These are phyloP conservation scores for Mobula hypostoma DNA, from an alignment of 2,113 vertebrate genomes.

Conservation along the genomic window DNA sequence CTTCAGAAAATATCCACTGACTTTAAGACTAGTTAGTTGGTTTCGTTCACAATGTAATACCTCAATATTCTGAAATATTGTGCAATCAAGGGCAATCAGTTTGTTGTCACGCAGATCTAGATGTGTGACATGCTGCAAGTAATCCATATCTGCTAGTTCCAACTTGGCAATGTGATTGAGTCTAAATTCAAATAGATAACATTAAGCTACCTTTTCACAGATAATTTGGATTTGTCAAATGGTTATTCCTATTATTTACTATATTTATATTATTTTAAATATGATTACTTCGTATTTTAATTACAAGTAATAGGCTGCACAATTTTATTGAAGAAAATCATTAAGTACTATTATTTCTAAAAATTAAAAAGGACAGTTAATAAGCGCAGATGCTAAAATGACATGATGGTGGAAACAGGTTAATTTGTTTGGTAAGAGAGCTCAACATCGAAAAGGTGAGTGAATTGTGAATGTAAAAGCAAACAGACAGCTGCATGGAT, in stretches of 20 bases:
- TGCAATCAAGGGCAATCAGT: slow-evolving; percentile 74
- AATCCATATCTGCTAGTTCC: slow-evolving; percentile 69
- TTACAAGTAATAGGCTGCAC: background rate
- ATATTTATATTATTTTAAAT: background rate
- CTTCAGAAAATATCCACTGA: slow-evolving; percentile 79
- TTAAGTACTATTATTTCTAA: background rate
- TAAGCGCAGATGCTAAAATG: background rate
- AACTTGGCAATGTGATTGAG: slow-evolving; percentile 76
- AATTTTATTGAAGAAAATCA: background rate
- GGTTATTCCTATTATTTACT: background rate
- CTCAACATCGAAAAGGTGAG: background rate
- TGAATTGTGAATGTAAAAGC: background rate
- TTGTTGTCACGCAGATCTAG: slow-evolving; percentile 87
- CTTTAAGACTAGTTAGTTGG: slow-evolving; percentile 66
- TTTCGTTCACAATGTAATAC: slow-evolving; percentile 94
- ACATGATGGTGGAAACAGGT: background rate
- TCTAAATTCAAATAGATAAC: slow-evolving; percentile 50
- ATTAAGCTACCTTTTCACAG: slow-evolving; percentile 37
- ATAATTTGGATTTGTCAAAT: background rate
- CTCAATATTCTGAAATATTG: slow-evolving; percentile 80
- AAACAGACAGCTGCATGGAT: background rate
- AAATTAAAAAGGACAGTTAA: background rate
- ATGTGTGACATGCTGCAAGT: slow-evolving; percentile 83
- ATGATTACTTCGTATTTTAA: background rate
- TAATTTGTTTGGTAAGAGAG: background rate